Evolutionary conservation across 2,888 invertebrate genomes (phyloP).

Genomic region (Drosophila seclusa): DNA sequence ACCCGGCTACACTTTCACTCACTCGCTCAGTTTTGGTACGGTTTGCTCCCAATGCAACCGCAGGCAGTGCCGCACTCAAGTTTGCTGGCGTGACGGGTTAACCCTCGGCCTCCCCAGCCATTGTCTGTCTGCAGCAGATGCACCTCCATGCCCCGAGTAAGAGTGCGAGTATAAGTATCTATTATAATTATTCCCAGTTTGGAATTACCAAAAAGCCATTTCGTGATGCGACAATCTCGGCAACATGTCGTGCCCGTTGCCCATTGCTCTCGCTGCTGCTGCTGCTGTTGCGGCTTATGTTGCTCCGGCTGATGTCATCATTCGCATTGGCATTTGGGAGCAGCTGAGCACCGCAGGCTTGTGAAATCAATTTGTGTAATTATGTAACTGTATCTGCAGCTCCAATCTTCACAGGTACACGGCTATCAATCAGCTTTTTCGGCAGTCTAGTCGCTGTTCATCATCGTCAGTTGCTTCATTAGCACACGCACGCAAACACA

Average conservation of each 20-base stretch:
- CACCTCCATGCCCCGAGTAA: not conserved
- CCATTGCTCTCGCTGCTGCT: conserved; percentile 26
- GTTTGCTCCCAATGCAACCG: conserved; percentile 50
- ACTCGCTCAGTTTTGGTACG: conserved; percentile 1
- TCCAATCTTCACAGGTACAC: conserved; percentile 23
- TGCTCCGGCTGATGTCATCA: conserved; percentile 49
- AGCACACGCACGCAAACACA: conserved; percentile 18
- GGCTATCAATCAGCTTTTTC: conserved; percentile 46
- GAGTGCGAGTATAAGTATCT: conserved; percentile 22
- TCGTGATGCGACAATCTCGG: conserved; percentile 62
- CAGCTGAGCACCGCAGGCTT: conserved; percentile 63
- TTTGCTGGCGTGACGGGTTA: conserved; percentile 36
- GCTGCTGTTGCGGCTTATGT: conserved; percentile 14
- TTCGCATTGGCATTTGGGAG: conserved; percentile 59
- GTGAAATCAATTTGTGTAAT: conserved; percentile 75
- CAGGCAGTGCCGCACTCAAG: conserved; percentile 24
- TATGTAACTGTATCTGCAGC: conserved; percentile 73
- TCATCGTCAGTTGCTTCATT: conserved; percentile 44
- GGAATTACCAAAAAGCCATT: conserved; percentile 78
- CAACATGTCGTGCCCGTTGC: conserved; percentile 43
- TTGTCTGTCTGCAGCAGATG: conserved; percentile 36
- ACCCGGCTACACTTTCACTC: conserved; percentile 69
- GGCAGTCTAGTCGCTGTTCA: conserved; percentile 31
- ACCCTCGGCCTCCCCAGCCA: conserved; percentile 22
- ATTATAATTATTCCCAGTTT: conserved; percentile 66